Evolutionary conservation across 2,797 vertebrate species (phyloP).

Genomic region (Diplodus puntazzo): DNA sequence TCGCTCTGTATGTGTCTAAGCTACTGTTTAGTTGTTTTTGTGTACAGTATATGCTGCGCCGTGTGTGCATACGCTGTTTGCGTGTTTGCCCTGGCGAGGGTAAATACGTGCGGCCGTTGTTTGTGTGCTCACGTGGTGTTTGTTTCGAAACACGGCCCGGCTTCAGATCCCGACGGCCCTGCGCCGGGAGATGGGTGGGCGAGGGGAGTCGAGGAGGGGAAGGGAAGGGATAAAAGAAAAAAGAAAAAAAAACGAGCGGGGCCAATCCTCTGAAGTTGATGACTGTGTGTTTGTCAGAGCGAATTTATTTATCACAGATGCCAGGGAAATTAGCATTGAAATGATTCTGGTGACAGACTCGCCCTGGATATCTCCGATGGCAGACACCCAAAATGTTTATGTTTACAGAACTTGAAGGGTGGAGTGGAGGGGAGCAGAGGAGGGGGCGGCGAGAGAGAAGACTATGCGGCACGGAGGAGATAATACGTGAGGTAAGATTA

Average conservation of each 20-base stretch:
- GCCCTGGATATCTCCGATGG: slow-evolving; percentile 71
- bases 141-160: slow-evolving; percentile 44
- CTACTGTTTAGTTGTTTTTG: slow-evolving; percentile 36
- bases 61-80: slow-evolving; percentile 53
- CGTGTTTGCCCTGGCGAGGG: slow-evolving; percentile 49
- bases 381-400: slow-evolving; percentile 79
- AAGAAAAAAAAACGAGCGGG: slow-evolving; percentile 24
- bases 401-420: slow-evolving; percentile 63
- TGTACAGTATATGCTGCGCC: slow-evolving; percentile 38
- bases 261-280: slow-evolving; percentile 78
- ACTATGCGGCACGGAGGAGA: slow-evolving; percentile 35
- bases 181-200: slow-evolving; percentile 29
- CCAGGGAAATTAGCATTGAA: slow-evolving; percentile 84
- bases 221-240: slow-evolving; percentile 27
- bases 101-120: slow-evolving; percentile 61
- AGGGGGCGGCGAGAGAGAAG: slow-evolving; percentile 28
- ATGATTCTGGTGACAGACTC: slow-evolving; percentile 80
- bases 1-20: neutral
- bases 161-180: slow-evolving; percentile 68
- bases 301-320: slow-evolving; percentile 81
- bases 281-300: slow-evolving; percentile 78
- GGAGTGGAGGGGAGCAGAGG: slow-evolving; percentile 15
- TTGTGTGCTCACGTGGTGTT: slow-evolving; percentile 53
- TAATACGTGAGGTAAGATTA: slow-evolving; percentile 69
- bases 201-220: slow-evolving; percentile 7